These are phyloP conservation scores for Callorhinus ursinus DNA, from an alignment of 2,113 vertebrate species.

Conservation along the genomic window DNA sequence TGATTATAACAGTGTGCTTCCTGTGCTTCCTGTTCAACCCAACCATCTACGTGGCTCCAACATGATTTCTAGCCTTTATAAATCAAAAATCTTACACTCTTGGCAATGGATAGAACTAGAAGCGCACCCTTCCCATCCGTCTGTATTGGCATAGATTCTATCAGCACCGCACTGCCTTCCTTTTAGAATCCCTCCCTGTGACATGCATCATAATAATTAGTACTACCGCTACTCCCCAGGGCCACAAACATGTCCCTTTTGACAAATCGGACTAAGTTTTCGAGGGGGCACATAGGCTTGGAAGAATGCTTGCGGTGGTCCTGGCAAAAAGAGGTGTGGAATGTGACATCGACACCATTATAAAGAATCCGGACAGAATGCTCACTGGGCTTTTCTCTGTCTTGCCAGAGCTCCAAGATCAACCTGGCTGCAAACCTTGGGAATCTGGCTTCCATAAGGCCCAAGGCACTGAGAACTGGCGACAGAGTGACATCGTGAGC, in stretches of 20 bases:
- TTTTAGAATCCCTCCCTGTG: conserved; percentile 85
- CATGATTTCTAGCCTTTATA: conserved; percentile 47
- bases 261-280: conserved; percentile 93
- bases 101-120: conserved; percentile 39
- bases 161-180: neutral
- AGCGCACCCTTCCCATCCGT: neutral
- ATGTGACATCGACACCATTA: conserved; percentile 96
- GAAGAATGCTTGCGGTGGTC: conserved; percentile 85
- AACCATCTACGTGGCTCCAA: conserved; percentile 11
- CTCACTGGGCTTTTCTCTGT: conserved; percentile 86
- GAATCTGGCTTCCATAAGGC: conserved; percentile 92
- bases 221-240: conserved; percentile 89
- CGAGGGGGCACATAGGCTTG: conserved; percentile 94
- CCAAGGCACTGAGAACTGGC: conserved; percentile 95
- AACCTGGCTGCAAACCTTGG: conserved; percentile 96
- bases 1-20: neutral
- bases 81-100: conserved; percentile 56
- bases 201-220: conserved; percentile 93
- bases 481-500: conserved; percentile 97
- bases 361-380: conserved; percentile 94
- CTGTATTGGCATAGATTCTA: neutral
- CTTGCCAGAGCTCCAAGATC: conserved; percentile 96
- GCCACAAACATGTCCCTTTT: conserved; percentile 93
- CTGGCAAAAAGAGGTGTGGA: conserved; percentile 94
- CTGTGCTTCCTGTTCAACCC: conserved; percentile 52